phyloP scores from a whole-genome alignment of 2,113 vertebrate species.

The Pollimyrus isidori region DNA sequence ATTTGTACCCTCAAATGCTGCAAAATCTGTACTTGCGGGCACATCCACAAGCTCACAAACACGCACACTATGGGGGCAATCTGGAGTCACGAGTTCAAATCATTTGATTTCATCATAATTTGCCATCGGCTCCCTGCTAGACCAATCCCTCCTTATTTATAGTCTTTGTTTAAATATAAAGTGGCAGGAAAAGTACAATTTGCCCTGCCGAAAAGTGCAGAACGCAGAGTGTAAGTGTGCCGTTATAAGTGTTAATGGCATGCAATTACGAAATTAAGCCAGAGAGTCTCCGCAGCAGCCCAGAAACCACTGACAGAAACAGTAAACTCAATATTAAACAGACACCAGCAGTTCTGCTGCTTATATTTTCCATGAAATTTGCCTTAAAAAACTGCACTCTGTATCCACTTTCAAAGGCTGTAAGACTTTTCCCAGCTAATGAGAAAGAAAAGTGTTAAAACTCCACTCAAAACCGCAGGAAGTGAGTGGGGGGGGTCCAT shows the following conservation, averaged over 20 bases:
- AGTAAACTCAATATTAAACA: neutral
- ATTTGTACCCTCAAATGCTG: neutral
- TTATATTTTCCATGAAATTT: neutral
- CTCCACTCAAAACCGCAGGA: slow-evolving; percentile 59
- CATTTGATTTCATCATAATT: neutral
- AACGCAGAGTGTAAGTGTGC: neutral
- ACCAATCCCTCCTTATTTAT: neutral
- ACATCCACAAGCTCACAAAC: neutral
- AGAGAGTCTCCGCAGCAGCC: neutral
- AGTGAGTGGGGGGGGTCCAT: slow-evolving; percentile 32
- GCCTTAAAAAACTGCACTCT: neutral
- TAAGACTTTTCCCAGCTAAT: slow-evolving; percentile 39
- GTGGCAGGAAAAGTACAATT: slow-evolving; percentile 4
- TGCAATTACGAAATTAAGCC: neutral
- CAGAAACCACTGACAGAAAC: neutral
- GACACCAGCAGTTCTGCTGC: neutral
- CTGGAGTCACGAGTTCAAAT: neutral
- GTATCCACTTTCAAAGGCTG: neutral
- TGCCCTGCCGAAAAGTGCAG: neutral
- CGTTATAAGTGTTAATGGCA: neutral
- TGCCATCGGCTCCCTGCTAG: neutral
- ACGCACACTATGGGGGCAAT: neutral
- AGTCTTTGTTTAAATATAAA: neutral
- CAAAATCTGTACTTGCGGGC: neutral
- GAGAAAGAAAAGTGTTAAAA: slow-evolving; percentile 58